Evolutionary conservation across 2,888 invertebrate genomes (phyloP).

Genomic region (Dolichopus griseipennis): DNA sequence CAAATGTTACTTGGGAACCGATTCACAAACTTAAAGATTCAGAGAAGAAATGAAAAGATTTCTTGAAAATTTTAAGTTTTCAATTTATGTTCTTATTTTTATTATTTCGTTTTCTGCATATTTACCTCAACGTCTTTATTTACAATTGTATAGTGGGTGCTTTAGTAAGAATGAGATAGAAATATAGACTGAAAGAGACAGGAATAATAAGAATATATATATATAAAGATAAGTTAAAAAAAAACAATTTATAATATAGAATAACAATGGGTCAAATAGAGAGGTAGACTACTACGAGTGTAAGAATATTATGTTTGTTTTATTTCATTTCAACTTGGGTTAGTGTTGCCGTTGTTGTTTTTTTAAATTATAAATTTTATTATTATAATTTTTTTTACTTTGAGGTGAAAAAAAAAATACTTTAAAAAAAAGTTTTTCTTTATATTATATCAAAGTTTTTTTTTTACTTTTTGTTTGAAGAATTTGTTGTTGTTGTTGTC

Average conservation of each 20-base stretch:
- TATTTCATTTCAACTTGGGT: no score
- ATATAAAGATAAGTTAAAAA: not conserved
- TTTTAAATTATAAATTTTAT: no score
- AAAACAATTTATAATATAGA: not conserved
- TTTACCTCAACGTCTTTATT: not conserved
- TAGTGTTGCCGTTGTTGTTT: no score
- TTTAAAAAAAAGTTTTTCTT: not conserved
- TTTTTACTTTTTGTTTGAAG: no score
- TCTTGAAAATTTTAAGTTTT: no score
- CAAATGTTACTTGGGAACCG: not conserved
- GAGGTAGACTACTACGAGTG: not conserved
- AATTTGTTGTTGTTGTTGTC: no score
- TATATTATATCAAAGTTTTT: not conserved
- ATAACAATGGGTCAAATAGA: constrained; percentile 3
- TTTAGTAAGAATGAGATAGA: not conserved
- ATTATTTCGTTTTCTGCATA: no score
- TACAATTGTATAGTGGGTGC: not conserved
- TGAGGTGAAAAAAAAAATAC: not conserved
- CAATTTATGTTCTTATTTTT: no score
- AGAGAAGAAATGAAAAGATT: no score
- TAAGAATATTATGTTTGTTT: no score
- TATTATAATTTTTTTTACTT: not conserved
- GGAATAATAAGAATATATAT: no score
- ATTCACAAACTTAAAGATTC: not conserved
- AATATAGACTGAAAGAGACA: no score